Percentiles rank a stretch among this genome's conserved stretches.
phyloP scores from a whole-genome alignment of 53 echinoderm and acorn worm genomes.

The Pentamera pediparva region DNA sequence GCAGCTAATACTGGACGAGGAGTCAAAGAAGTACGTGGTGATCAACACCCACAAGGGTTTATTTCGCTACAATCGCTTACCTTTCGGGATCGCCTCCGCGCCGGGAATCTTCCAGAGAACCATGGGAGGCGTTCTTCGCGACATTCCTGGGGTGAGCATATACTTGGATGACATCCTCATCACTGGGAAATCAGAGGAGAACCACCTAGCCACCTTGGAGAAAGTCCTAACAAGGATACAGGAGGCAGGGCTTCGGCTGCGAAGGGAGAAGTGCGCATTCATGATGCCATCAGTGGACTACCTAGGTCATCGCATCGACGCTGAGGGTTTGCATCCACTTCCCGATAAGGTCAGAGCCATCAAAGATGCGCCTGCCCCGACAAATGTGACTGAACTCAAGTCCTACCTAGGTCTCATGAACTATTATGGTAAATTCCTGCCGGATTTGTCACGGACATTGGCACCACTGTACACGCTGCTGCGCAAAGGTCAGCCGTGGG shows the following conservation, averaged over 20 bases:
- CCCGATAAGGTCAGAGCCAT: slow-evolving; percentile 34
- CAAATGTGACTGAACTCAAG: slow-evolving; percentile 27
- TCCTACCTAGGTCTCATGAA: slow-evolving; percentile 27
- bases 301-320: slow-evolving; percentile 40
- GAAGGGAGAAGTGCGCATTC: slow-evolving; percentile 38
- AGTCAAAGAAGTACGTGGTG: slow-evolving; percentile 30
- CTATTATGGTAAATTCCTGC: slow-evolving; percentile 47
- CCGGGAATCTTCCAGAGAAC: slow-evolving; percentile 39
- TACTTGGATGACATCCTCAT: slow-evolving; percentile 48
- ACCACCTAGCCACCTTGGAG: slow-evolving; percentile 6
- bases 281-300: slow-evolving; percentile 15
- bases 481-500: background rate
- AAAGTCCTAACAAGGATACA: slow-evolving; percentile 26
- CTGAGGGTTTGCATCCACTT: slow-evolving; percentile 25
- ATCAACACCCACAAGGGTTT: slow-evolving; percentile 34
- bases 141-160: slow-evolving; percentile 26
- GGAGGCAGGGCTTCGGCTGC: slow-evolving; percentile 19
- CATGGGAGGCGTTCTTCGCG: slow-evolving; percentile 34
- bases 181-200: slow-evolving; percentile 31
- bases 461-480: slow-evolving; percentile 33
- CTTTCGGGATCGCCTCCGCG: slow-evolving; percentile 6
- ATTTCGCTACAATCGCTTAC: slow-evolving; percentile 8
- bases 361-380: slow-evolving; percentile 23
- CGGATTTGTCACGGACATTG: slow-evolving; percentile 19
- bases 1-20: slow-evolving; percentile 5